These are phyloP conservation scores for Fregetta grallaria DNA, from an alignment of 2,113 vertebrate genomes.

Conservation along the genomic window DNA sequence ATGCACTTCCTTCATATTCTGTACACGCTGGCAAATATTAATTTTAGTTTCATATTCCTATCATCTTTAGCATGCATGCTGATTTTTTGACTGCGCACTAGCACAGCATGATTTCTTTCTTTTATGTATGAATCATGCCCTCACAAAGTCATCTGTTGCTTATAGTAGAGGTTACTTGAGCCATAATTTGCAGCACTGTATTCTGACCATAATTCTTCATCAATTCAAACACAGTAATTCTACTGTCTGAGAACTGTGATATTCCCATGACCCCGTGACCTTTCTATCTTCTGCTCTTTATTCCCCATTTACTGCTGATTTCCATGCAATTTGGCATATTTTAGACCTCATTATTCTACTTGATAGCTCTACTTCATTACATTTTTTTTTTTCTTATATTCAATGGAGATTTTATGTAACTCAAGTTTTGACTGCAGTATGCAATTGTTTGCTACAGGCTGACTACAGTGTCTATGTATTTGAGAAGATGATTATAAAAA, in stretches of 20 bases:
- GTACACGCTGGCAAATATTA: not conserved
- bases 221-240: not conserved
- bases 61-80: not conserved
- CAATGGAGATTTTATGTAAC: not conserved
- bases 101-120: not conserved
- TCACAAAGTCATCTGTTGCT: not conserved
- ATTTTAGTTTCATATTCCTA: not conserved
- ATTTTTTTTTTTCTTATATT: not conserved
- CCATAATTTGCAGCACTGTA: not conserved
- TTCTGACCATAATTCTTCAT: not conserved
- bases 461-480: not conserved
- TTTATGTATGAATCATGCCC: not conserved
- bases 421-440: not conserved
- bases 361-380: not conserved
- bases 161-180: not conserved
- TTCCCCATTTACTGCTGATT: not conserved
- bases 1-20: not conserved
- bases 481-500: not conserved
- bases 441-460: not conserved
- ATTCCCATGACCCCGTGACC: not conserved
- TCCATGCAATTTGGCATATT: not conserved
- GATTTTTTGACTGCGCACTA: not conserved
- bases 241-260: not conserved
- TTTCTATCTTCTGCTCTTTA: not conserved
- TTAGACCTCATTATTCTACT: constrained; percentile 1